Evolutionary conservation across 2,888 invertebrate species (phyloP), one percentile per base, ranked within the genome.

Genomic region (Lasioglossum leucozonium): DNA sequence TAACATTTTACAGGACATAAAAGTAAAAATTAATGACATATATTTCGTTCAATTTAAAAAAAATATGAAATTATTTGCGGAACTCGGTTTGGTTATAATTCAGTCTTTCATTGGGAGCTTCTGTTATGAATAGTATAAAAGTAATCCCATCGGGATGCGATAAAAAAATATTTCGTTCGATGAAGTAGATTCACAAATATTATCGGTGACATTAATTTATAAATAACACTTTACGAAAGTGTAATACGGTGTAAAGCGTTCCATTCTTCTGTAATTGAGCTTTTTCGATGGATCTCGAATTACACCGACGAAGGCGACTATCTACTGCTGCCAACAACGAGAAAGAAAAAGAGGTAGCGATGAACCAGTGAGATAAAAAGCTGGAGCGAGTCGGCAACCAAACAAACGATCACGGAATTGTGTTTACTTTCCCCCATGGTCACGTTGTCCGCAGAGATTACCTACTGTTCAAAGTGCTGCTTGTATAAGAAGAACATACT

Each of bases 401-500:
- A 67, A 37, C 67, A 67, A 37, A 22, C 67, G 67, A 67, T 67
- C 67, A 34, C 67, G 37, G 37, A 67, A 67, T 67, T 37, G 67
- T 67, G 67, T 67, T 67, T 67, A 22, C 67, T 34, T 22, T 34
- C 37, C 37, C 8, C 67, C n/a, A 62, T 47, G 30, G 67, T 37
- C 67, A 67, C 22, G 67, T 37, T 67, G 67, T 67, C 67, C 67
- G 37, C 67, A 67, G 67, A 67, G 67, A 67, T 67, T 67, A 13
- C 67, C 37, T 10, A 67, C 37, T 22, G 67, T 67, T 22, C 67
- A 10, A 37, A 37, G 67, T 34, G 67, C 22, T 67, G 37, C 67
- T 34, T 67, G 18, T 10, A 37, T 10, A 67, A 37, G 37, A 34
- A 67, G 67, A 0, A 37, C 16, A 65, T 65, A 34, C 67, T 34